Base-by-base conservation (phyloP, 2,113 vertebrate species). In the Felis catus region DNA sequence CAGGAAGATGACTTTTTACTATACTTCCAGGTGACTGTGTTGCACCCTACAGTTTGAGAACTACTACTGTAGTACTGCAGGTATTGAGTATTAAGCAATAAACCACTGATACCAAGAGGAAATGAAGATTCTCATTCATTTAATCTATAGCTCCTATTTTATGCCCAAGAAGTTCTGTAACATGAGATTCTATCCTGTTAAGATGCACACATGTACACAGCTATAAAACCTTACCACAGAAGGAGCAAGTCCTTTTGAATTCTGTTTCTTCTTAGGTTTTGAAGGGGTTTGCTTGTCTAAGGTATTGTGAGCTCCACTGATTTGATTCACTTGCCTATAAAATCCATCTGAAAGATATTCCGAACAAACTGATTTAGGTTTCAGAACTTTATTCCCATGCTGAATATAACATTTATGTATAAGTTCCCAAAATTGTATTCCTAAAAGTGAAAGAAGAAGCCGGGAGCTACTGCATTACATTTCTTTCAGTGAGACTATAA, bases 281-380 rank as follows among this genome's bases (percentile, higher is more conserved):
- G 99, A 99, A 61, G 98, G 98, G 0, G 99, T 99, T 94, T 99
- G 99, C 51, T 99, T 99, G 91, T 99, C 99, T 19, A 96, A 96
- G 78, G 99, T 98, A n/a, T 99, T 99, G 98, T 99, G 99, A 96
- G 99, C 99, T 0, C 99, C 99, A 66, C 98, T 99, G 96, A 99
- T 99, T 98, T 99, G 99, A 88, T 99, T 99, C 95, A 99, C 99
- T 81, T 99, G 99, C 94, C 99, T 99, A 97, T 99, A 99, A 99
- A 99, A 99, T 51, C 99, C 99, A 98, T 99, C 99, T 99, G 98
- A 97, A 99, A 98, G 89, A 91, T 19, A 98, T 95, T 63, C 45
- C 93, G 71, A 98, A n/a, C 73, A 68, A 84, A 88, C 1, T 86
- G 41, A 53, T 2, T 95, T 81, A 95, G 16, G 23, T 88, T 97